These are phyloP conservation scores for Cerceris ruficornis DNA, from an alignment of 2,888 invertebrate genomes.

Conservation along the genomic window DNA sequence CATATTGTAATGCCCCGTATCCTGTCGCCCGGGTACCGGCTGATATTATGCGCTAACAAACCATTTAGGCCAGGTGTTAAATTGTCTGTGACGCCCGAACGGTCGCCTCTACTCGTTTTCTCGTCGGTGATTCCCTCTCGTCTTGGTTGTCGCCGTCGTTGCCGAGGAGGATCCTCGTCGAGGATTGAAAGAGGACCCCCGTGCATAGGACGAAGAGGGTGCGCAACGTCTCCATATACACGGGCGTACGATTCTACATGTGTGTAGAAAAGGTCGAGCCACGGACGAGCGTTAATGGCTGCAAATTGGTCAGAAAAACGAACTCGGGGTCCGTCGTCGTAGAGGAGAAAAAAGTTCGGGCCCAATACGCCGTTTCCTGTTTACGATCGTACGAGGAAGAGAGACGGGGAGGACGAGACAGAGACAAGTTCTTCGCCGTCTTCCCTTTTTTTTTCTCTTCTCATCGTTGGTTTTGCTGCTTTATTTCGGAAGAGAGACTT, in stretches of 20 bases:
- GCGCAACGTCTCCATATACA: too few species aligned
- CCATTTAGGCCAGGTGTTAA: constrained; percentile 81
- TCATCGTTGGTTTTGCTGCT: constrained; percentile 1
- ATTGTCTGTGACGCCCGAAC: constrained; percentile 80
- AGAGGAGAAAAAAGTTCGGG: constrained; percentile 28
- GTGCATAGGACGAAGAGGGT: neutral
- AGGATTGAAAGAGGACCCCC: neutral
- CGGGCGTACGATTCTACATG: constrained; percentile 16
- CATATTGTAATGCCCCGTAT: constrained; percentile 80
- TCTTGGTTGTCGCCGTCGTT: constrained; percentile 38
- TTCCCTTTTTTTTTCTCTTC: neutral
- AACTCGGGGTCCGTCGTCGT: constrained; percentile 15
- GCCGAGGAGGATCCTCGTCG: constrained; percentile 5
- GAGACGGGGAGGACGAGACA: constrained; percentile 10
- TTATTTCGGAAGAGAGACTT: constrained; percentile 31
- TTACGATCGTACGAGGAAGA: constrained; percentile 43
- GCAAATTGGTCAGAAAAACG: constrained; percentile 76
- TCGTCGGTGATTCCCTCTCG: constrained; percentile 37
- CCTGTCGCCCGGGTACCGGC: constrained; percentile 72
- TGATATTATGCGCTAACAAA: constrained; percentile 79
- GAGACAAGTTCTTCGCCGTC: neutral
- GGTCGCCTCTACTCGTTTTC: constrained; percentile 53
- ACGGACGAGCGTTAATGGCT: constrained; percentile 69
- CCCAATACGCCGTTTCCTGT: constrained; percentile 56
- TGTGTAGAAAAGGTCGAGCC: constrained; percentile 57